Base-by-base conservation (phyloP, 2,888 invertebrate species). In the Acrocyrtus sp. region DNA sequence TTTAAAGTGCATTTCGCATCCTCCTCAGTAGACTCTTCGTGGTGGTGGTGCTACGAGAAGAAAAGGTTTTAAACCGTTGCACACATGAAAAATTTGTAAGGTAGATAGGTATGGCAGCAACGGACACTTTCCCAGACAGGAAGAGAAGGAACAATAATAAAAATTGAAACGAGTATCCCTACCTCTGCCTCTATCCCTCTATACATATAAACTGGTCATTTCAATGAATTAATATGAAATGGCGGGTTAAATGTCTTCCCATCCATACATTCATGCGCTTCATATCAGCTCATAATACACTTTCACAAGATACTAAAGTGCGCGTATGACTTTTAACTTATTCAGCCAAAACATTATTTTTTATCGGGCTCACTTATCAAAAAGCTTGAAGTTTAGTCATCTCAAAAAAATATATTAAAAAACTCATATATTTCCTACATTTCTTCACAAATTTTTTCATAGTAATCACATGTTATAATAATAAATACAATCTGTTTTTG, bases 171-270 rank as follows among this genome's bases (percentile, higher is more conserved):
- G n/a, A n/a, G n/a, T n/a, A n/a, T n/a, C n/a, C 39, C 39, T 10
- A 10, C 39, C 39, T 10, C 39, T 10, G 6, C 12, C 39, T 10
- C 39, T 12, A n/a, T 39, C 39, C 6, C 39, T 39, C 12, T 10
- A 6, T 39, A 39, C 39, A 39, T 12, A 39, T 12, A 10, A 10
- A 10, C 39, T 10, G 6, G 6, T 10, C 39, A 10, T 6, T 39
- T 10, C 8, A 39, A 12, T 39, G 39, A 12, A 39, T 39, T 10
- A 39, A 39, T 39, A 34, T 47, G 5, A 21, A 61, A 50, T 50
- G 61, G 61, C 61, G 61, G 61, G 61, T 61, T 61, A 61, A 61
- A 61, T 26, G 50, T 48, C 61, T 50, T 34, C 50, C n/a, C 60
- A 29, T 29, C 17, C n/a, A n/a, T n/a, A n/a, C n/a, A n/a, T n/a